Conservation (phyloP, 2,888 invertebrate genomes). For the Spicauda simplicius region DNA sequence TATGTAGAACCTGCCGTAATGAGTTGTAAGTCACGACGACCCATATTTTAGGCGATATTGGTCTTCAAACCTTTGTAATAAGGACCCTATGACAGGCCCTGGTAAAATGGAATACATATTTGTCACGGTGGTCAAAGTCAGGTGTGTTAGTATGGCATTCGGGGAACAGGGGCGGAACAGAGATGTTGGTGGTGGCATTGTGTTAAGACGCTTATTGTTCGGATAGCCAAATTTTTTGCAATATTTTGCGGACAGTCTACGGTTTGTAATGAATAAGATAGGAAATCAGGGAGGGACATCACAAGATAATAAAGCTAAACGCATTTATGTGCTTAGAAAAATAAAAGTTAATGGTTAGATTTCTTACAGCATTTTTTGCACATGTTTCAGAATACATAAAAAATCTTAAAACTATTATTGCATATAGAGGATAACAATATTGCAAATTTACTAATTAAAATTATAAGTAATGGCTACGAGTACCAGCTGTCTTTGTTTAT, state of each 20-base stretch:
- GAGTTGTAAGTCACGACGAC: background rate
- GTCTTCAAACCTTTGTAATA: background rate
- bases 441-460: too few relatives aligned
- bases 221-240: background rate
- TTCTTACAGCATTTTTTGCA: too few relatives aligned
- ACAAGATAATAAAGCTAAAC: too few relatives aligned
- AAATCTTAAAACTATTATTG: too few relatives aligned
- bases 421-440: too few relatives aligned
- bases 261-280: too few relatives aligned
- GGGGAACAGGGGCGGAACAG: conserved; percentile 17
- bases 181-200: conserved; percentile 17
- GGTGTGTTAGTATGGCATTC: conserved; percentile 4
- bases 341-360: too few relatives aligned
- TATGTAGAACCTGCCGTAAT: background rate
- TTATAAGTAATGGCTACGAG: too few relatives aligned
- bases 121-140: conserved; percentile 18
- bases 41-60: background rate
- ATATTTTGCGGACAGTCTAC: background rate
- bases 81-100: background rate
- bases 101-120: background rate
- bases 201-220: conserved; percentile 1
- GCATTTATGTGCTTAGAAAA: too few relatives aligned
- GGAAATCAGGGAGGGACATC: too few relatives aligned
- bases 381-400: too few relatives aligned
- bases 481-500: too few relatives aligned